Percentiles rank a stretch among this genome's conserved stretches.
phyloP scores from a whole-genome alignment of 2,797 vertebrate species.

The Pampus argenteus region DNA sequence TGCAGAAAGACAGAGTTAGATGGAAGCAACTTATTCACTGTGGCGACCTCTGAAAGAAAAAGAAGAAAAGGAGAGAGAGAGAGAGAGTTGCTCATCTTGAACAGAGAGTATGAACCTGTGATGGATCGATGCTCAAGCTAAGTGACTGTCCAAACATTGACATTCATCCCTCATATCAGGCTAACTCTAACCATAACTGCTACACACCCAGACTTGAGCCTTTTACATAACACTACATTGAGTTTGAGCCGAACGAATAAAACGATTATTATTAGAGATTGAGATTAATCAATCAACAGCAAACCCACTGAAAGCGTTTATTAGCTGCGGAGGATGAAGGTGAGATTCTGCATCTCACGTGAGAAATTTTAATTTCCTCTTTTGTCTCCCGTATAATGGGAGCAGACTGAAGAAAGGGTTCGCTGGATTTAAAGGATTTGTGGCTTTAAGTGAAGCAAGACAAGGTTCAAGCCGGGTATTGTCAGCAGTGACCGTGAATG shows the following conservation, averaged over 20 bases:
- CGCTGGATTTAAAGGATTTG: slow-evolving; percentile 10
- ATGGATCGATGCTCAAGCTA: slow-evolving; percentile 45
- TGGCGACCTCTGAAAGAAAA: too few relatives aligned
- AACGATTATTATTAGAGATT: not conserved
- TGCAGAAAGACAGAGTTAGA: too few relatives aligned
- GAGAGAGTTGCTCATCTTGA: too few relatives aligned
- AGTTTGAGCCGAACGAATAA: not conserved
- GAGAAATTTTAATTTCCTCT: slow-evolving; percentile 5
- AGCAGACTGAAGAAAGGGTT: not conserved
- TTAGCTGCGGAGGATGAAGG: not conserved
- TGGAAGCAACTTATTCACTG: too few relatives aligned
- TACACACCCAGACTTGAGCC: too few relatives aligned
- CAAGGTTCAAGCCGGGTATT: slow-evolving; percentile 10
- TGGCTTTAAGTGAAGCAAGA: slow-evolving; percentile 17
- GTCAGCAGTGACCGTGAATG: not conserved
- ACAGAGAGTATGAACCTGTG: slow-evolving; percentile 39
- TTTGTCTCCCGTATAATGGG: not conserved
- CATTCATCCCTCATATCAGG: slow-evolving; percentile 10
- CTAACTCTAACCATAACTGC: not conserved
- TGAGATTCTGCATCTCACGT: not conserved
- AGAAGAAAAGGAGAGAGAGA: too few relatives aligned
- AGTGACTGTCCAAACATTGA: slow-evolving; percentile 43
- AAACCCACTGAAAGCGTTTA: too few relatives aligned
- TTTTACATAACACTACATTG: too few relatives aligned
- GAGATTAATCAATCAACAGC: too few relatives aligned